Evolutionary conservation across 2,797 vertebrate species (phyloP), one percentile per base, ranked within the genome.

Genomic region (Eleutherodactylus coqui): DNA sequence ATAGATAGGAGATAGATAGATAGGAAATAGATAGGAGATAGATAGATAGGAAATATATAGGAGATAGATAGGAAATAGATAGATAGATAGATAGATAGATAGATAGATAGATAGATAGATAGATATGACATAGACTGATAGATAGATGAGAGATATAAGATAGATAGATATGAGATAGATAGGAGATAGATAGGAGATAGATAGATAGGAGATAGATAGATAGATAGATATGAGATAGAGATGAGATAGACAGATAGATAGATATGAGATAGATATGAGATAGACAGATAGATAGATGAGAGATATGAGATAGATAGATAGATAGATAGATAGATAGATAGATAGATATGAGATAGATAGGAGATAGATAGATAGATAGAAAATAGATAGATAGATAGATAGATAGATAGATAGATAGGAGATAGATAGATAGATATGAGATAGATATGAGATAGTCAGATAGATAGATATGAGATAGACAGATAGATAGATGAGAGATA

Each of bases 241-340:
- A 24, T 0, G 94, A 94, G 88, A 97, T 62, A 76, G 60, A 76
- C 53, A 34, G 29, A 36, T 67, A 67, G 32, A 19, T 17, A 21
- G 32, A 19, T n/a, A 24, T 17, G 45, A 45, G 38, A 62, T 73
- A 45, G 70, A 73, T 43, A 73, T 9, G 11, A 77, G 75, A 77
- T 51, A 76, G 75, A 76, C 53, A 34, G 29, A 36, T 67, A 67
- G 32, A 19, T 17, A 21, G 32, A 19, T n/a, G 53, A 34, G 45
- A 45, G 38, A 73, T 43, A 73, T 21, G 70, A 36, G 64, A 69
- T 21, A 36, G 64, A 69, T 64, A 64, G 60, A 64, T 64, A 32
- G 21, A 0, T 2, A 64, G 29, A 62, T 73, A 45, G 70, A 73
- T 43, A 77, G 75, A 77, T 51, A 76, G 75, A 76, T 76, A 76